Evolutionary conservation across 2,113 vertebrate species (phyloP).

Genomic region (Atherinomorus stipes): DNA sequence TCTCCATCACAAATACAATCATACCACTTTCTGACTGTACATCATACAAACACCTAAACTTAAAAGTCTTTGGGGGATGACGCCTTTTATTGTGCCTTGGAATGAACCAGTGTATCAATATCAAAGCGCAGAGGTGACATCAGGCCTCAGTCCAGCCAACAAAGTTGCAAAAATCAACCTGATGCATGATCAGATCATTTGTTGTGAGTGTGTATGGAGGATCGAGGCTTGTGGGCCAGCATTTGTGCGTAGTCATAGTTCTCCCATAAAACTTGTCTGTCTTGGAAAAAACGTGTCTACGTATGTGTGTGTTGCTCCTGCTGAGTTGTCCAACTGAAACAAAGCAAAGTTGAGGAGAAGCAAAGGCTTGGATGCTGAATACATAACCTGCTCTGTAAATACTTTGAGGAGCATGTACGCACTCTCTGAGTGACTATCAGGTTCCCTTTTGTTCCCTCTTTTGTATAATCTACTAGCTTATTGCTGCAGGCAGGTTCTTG

Average conservation of each 20-base stretch:
- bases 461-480: slow-evolving; percentile 46
- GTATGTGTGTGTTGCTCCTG: slow-evolving; percentile 40
- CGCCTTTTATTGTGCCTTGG: too few species aligned
- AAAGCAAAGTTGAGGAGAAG: slow-evolving; percentile 40
- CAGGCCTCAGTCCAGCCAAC: neutral
- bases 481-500: slow-evolving; percentile 70
- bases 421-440: slow-evolving; percentile 67
- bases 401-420: slow-evolving; percentile 64
- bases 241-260: slow-evolving; percentile 17
- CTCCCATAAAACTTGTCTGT: slow-evolving; percentile 43
- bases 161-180: neutral
- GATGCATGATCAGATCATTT: neutral
- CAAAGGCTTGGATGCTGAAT: slow-evolving; percentile 49
- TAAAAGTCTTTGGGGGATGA: too few species aligned
- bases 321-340: slow-evolving; percentile 61
- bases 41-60: too few species aligned
- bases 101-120: neutral
- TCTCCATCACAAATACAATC: neutral
- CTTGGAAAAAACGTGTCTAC: slow-evolving; percentile 48
- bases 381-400: slow-evolving; percentile 61
- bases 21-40: neutral
- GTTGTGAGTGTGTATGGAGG: neutral
- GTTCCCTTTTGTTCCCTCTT: slow-evolving; percentile 50
- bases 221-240: neutral
- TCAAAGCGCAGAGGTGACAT: neutral